Percentiles rank a stretch among this genome's conserved stretches.
Conservation (phyloP, 2,888 invertebrate species). For the Drosophila multiciliata region DNA sequence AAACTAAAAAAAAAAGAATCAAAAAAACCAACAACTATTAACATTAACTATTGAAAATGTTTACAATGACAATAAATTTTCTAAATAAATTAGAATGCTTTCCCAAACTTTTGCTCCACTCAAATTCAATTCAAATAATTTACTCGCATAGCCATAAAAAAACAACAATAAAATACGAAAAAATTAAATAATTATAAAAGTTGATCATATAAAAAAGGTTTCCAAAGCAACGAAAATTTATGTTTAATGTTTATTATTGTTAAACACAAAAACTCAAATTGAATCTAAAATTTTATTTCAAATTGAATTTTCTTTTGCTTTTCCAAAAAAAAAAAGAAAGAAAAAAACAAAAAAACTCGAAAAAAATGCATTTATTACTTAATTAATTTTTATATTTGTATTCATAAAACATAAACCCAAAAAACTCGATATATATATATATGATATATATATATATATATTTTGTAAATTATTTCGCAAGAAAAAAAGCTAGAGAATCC, state of each 20-base stretch:
- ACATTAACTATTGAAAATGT: constrained; percentile 66
- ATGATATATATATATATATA: constrained; percentile 56
- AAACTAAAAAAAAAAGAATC: constrained; percentile 17
- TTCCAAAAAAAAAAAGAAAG: constrained; percentile 55
- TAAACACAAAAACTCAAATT: constrained; percentile 6
- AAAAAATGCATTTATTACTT: constrained; percentile 78
- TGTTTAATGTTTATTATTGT: constrained; percentile 55
- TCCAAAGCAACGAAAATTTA: constrained; percentile 76
- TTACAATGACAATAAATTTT: constrained; percentile 80
- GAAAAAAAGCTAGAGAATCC: constrained; percentile 76
- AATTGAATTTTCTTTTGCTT: constrained; percentile 63
- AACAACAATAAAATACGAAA: constrained; percentile 18
- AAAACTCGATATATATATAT: constrained; percentile 34
- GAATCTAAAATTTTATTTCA: constrained; percentile 4
- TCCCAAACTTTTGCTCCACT: constrained; percentile 45
- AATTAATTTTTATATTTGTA: constrained; percentile 78
- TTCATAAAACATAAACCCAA: constrained; percentile 46
- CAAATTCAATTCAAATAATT: constrained; percentile 53
- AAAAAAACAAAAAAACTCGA: constrained; percentile 30
- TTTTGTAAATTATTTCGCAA: constrained; percentile 74
- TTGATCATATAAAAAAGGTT: constrained; percentile 58
- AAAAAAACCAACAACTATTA: constrained; percentile 44
- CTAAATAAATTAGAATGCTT: constrained; percentile 70
- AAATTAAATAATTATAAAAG: constrained; percentile 12
- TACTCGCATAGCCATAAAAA: constrained; percentile 25